A percentile compares a stretch with the other conserved stretches of the same genome.
phyloP scores from a whole-genome alignment of 2,113 vertebrate genomes.

The Indicator indicator region DNA sequence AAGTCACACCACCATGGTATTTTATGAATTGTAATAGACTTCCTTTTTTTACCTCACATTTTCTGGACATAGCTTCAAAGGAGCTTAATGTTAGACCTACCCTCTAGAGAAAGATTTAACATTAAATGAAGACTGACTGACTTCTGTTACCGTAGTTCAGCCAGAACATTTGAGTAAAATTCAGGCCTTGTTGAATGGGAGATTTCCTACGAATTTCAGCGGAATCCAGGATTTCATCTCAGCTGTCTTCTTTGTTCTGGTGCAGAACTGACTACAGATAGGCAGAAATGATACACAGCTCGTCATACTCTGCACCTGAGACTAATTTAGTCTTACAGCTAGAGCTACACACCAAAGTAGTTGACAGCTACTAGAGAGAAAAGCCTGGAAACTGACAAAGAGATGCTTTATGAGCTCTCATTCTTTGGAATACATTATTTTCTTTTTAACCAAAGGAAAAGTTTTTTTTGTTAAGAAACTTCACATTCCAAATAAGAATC shows the following conservation, averaged over 20 bases:
- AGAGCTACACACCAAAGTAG: slow-evolving; percentile 8
- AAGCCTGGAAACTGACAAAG: slow-evolving; percentile 39
- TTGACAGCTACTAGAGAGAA: slow-evolving; percentile 49
- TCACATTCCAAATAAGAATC: slow-evolving; percentile 10
- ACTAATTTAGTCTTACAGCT: slow-evolving; percentile 45
- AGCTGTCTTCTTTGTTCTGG: background rate
- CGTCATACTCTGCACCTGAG: slow-evolving; percentile 34
- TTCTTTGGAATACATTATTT: slow-evolving; percentile 5
- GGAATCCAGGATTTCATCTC: background rate
- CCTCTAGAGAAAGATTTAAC: background rate
- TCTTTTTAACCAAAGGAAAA: slow-evolving; percentile 41
- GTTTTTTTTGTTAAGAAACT: slow-evolving; percentile 47
- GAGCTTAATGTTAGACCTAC: background rate
- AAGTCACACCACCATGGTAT: background rate
- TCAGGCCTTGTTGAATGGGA: background rate
- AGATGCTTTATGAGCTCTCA: background rate
- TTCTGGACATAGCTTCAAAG: background rate
- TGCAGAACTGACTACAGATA: background rate
- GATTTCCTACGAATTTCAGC: background rate
- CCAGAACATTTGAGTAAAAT: background rate
- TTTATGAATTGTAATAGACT: background rate
- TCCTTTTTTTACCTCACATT: background rate
- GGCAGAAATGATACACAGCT: slow-evolving; percentile 34
- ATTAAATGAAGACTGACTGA: background rate
- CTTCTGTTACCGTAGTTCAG: background rate